These are phyloP conservation scores for Caranx melampygus DNA, from an alignment of 2,113 vertebrate genomes.

Conservation along the genomic window DNA sequence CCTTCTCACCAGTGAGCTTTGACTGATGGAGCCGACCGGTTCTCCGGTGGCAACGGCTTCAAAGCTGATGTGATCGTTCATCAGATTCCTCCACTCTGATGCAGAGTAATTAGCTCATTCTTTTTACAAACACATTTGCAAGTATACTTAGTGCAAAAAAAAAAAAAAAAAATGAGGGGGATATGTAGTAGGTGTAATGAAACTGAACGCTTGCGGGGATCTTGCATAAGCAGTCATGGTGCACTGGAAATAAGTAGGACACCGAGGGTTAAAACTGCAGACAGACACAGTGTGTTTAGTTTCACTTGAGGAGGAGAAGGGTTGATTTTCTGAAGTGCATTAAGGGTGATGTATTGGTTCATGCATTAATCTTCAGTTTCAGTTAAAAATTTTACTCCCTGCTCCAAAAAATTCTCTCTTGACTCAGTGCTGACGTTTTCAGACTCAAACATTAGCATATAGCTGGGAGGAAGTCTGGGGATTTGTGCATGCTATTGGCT, in stretches of 20 bases:
- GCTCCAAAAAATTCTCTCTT: not conserved
- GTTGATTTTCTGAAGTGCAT: not conserved
- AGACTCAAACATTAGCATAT: not conserved
- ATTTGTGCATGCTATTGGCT: no score
- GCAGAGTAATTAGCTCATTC: conserved; percentile 27
- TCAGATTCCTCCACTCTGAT: conserved; percentile 7
- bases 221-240: not conserved
- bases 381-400: conserved; percentile 6
- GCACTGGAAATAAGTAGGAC: not conserved
- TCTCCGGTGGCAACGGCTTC: conserved; percentile 25
- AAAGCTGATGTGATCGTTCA: conserved; percentile 29
- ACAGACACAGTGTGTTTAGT: not conserved
- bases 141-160: not conserved
- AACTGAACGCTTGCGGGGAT: not conserved
- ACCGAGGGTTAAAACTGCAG: not conserved
- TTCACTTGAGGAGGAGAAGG: not conserved
- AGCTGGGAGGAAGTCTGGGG: no score
- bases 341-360: not conserved
- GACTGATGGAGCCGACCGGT: conserved; percentile 20
- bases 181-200: conserved; percentile 16
- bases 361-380: conserved; percentile 23
- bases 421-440: not conserved
- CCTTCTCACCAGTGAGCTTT: conserved; percentile 38
- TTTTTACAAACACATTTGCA: conserved; percentile 4
- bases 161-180: not conserved